These are phyloP conservation scores for Drosophila orena DNA, from an alignment of 1,140 invertebrate genomes.

Conservation along the genomic window DNA sequence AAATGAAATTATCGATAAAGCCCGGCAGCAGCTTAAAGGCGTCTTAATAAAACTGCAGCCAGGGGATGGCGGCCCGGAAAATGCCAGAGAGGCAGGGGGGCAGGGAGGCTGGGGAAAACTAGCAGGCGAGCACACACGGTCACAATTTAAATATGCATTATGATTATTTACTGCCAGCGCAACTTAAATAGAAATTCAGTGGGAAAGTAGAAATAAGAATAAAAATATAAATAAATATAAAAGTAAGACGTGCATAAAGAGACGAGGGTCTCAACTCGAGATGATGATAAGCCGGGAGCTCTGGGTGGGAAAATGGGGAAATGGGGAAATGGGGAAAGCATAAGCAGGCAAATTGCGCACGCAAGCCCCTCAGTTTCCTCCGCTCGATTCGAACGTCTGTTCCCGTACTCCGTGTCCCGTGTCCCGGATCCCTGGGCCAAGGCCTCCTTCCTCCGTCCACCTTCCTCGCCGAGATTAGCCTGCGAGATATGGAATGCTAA, in stretches of 20 bases:
- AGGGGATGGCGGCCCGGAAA: slow-evolving; percentile 54
- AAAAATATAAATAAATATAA: slow-evolving; percentile 4
- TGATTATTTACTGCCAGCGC: slow-evolving; percentile 71
- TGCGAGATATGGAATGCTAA: slow-evolving; percentile 63
- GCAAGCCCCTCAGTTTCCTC: neutral
- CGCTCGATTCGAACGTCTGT: slow-evolving; percentile 1
- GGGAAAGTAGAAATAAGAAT: slow-evolving; percentile 34
- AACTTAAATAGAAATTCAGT: slow-evolving; percentile 35
- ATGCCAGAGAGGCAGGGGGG: slow-evolving; percentile 36
- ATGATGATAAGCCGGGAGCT: slow-evolving; percentile 28
- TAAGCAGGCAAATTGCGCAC: slow-evolving; percentile 31
- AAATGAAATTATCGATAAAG: slow-evolving; percentile 53
- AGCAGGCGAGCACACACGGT: slow-evolving; percentile 32
- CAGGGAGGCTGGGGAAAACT: neutral
- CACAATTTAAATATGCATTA: slow-evolving; percentile 79
- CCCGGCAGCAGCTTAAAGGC: neutral
- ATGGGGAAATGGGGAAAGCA: slow-evolving; percentile 18
- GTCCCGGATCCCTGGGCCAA: slow-evolving; percentile 7
- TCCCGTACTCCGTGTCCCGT: neutral
- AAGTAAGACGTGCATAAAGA: slow-evolving; percentile 38
- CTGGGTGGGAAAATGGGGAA: neutral
- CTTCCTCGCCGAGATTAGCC: slow-evolving; percentile 62
- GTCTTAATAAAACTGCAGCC: slow-evolving; percentile 67
- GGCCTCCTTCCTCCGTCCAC: neutral
- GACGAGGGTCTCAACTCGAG: slow-evolving; percentile 18